phyloP scores from a whole-genome alignment of 2,797 vertebrate genomes.

The Novumbra hubbsi region DNA sequence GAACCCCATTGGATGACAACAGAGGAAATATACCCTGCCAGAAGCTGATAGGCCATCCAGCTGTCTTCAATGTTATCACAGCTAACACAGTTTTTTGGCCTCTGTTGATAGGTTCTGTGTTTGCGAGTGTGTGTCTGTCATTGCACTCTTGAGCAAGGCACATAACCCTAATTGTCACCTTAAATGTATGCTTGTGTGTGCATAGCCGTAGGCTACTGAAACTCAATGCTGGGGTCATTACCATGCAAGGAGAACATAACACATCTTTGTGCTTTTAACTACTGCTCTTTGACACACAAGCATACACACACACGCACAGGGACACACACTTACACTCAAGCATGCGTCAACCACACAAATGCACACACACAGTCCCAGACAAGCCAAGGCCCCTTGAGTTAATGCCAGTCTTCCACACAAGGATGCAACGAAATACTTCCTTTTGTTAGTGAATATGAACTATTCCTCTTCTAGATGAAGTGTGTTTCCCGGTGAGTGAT shows the following conservation, averaged over 20 bases:
- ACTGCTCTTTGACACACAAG: conserved; percentile 12
- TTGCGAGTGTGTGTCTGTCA: background rate
- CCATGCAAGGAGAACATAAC: conserved; percentile 45
- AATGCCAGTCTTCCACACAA: too few relatives aligned
- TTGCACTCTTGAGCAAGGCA: too few relatives aligned
- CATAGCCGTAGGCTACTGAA: conserved; percentile 20
- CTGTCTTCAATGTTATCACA: conserved; percentile 52
- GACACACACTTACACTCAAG: conserved; percentile 5
- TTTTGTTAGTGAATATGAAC: background rate
- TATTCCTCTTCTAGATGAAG: background rate
- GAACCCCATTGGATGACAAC: conserved; percentile 5
- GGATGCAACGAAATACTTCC: background rate
- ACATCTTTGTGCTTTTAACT: conserved; percentile 40
- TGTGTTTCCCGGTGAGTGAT: background rate
- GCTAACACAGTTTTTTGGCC: conserved; percentile 53
- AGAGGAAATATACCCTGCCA: conserved; percentile 49
- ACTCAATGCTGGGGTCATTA: conserved; percentile 31
- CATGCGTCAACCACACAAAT: background rate
- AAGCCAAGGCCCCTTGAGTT: background rate
- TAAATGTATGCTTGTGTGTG: conserved; percentile 20
- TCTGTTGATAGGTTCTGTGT: background rate
- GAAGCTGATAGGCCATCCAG: conserved; percentile 23
- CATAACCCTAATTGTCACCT: too few relatives aligned
- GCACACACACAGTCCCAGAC: background rate
- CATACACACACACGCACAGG: background rate